A percentile compares a stretch with the other conserved stretches of the same genome.
phyloP scores from a whole-genome alignment of 2,888 invertebrate genomes.

The Linnaemya vulpina region DNA sequence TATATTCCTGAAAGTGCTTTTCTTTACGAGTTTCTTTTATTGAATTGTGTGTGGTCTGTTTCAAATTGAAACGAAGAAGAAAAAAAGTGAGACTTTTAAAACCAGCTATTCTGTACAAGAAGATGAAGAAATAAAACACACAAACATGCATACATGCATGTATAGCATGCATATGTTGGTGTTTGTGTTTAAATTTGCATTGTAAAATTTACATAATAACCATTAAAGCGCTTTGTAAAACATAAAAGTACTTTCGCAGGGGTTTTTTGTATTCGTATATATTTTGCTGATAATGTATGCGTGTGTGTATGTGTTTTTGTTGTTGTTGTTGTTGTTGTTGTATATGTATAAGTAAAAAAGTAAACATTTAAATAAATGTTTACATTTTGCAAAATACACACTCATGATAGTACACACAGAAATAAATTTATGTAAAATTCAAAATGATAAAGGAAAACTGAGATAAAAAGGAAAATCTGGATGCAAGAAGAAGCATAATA shows the following conservation, averaged over 20 bases:
- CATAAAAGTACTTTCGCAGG: constrained; percentile 39
- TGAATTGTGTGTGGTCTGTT: constrained; percentile 64
- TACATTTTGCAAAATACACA: constrained; percentile 36
- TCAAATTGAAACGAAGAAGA: constrained; percentile 23
- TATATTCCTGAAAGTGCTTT: constrained; percentile 8
- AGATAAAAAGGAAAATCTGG: constrained; percentile 14
- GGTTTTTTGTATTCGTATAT: constrained; percentile 1
- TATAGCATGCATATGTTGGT: background rate
- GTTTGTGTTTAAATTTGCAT: constrained; percentile 22
- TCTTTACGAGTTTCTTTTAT: constrained; percentile 21
- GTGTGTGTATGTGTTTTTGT: background rate
- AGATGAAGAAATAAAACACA: constrained; percentile 19
- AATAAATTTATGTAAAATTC: constrained; percentile 14
- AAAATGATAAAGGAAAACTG: constrained; percentile 6
- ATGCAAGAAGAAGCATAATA: constrained; percentile 2
- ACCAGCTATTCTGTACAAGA: constrained; percentile 22
- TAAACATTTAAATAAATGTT: constrained; percentile 67
- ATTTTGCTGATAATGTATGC: background rate
- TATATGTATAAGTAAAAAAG: constrained; percentile 52
- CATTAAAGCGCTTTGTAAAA: constrained; percentile 63
- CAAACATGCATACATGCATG: background rate
- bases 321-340: constrained; percentile 38
- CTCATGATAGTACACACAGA: constrained; percentile 11
- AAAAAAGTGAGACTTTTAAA: background rate
- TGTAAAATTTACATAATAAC: constrained; percentile 63